These are phyloP conservation scores for Fabriciana adippe DNA, from an alignment of 2,888 invertebrate genomes.

Conservation along the genomic window DNA sequence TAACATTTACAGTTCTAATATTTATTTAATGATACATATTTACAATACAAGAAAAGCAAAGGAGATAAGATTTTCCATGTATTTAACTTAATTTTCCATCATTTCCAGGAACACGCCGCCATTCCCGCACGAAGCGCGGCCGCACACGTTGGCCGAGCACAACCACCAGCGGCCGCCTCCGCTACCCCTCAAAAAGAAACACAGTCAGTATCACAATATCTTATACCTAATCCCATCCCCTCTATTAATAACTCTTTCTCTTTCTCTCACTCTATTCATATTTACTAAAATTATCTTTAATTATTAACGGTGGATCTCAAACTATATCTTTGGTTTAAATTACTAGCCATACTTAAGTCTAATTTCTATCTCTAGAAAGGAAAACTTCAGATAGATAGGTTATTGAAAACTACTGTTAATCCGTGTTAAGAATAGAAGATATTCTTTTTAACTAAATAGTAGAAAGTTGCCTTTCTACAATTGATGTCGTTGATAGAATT, in stretches of 20 bases:
- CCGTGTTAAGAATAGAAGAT: too few relatives aligned
- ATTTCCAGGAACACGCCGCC: slow-evolving; percentile 56
- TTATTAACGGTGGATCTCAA: too few relatives aligned
- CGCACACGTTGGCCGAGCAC: slow-evolving; percentile 77
- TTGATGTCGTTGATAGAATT: too few relatives aligned
- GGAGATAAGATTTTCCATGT: background rate
- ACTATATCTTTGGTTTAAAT: too few relatives aligned
- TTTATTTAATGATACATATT: background rate
- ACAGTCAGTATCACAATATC: slow-evolving; percentile 88
- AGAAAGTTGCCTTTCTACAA: too few relatives aligned
- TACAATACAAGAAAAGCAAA: background rate
- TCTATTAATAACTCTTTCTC: background rate
- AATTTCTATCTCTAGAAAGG: too few relatives aligned
- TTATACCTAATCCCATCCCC: background rate
- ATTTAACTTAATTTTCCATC: background rate
- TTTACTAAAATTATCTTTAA: too few relatives aligned
- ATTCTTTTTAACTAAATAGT: too few relatives aligned
- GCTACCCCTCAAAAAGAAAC: slow-evolving; percentile 95
- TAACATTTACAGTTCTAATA: too few relatives aligned
- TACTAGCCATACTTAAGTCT: too few relatives aligned
- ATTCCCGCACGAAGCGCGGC: slow-evolving; percentile 73
- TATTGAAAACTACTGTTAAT: too few relatives aligned
- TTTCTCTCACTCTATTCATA: background rate
- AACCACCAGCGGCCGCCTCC: slow-evolving; percentile 91
- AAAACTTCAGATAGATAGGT: too few relatives aligned